Conservation (phyloP, 2,797 vertebrate genomes). For the Hydrocynus forskahlii region DNA sequence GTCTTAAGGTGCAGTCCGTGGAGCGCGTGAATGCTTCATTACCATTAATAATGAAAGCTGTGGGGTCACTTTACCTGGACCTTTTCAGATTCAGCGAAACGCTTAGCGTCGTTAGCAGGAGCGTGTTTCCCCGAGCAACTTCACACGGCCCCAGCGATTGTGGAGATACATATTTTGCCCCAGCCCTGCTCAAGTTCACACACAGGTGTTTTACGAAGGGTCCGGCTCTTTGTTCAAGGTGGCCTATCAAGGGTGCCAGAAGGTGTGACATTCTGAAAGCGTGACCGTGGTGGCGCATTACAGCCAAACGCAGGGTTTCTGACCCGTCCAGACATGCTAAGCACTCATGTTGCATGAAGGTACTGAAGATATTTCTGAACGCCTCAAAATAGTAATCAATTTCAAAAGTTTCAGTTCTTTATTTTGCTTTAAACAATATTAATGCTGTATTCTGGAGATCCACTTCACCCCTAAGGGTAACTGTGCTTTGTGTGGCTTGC, state of each 20-base stretch:
- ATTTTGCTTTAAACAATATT: no score
- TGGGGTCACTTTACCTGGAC: constrained; percentile 78
- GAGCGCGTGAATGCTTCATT: constrained; percentile 75
- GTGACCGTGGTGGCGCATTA: not conserved
- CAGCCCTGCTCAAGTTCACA: constrained; percentile 22
- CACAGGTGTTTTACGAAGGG: constrained; percentile 29
- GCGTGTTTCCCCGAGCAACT: constrained; percentile 47
- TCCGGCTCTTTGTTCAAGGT: constrained; percentile 4
- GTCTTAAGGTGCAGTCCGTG: constrained; percentile 68
- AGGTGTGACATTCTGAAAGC: not conserved
- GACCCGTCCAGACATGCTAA: not conserved
- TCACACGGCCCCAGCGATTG: constrained; percentile 27
- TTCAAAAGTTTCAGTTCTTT: no score
- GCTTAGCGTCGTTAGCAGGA: constrained; percentile 59
- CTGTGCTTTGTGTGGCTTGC: no score
- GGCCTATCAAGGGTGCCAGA: not conserved
- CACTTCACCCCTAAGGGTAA: no score
- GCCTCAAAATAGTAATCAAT: no score
- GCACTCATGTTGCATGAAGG: not conserved
- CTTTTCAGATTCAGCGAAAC: constrained; percentile 69
- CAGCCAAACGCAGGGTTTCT: constrained; percentile 13
- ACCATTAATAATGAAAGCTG: constrained; percentile 75
- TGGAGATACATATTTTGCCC: constrained; percentile 37
- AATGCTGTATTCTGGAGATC: no score
- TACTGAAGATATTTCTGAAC: no score